Base-by-base conservation (phyloP, 2,797 vertebrate species). In the Novumbra hubbsi region DNA sequence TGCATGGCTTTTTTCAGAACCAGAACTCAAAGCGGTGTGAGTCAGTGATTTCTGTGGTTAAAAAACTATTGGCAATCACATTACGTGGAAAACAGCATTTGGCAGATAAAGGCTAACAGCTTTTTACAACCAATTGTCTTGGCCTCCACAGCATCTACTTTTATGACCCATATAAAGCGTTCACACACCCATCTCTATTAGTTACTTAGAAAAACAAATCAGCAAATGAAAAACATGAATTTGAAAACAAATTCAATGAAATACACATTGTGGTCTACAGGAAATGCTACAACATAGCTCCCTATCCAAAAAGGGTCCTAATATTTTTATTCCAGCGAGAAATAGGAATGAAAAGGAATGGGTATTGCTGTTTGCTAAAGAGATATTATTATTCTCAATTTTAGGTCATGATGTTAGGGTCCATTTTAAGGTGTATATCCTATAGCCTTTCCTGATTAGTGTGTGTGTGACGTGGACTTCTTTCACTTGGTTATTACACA, bases 401-500 rank as follows among this genome's bases (percentile, higher is more conserved):
- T 81, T 76, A 16, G n/a, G 28, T 49, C 45, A 34, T 48, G 21
- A 76, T 81, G 84, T 75, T 64, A 41, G 41, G 27, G 76, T 72
- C 76, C 67, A 7, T 55, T 84, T 88, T 90, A 86, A 90, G 87
- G 85, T 87, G 87, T 80, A 91, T 89, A 90, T 91, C 88, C 87
- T 77, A 82, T 83, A 76, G 89, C 88, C 38, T 84, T 87, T 83
- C 81, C 79, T 77, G 78, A 85, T 85, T 84, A 89, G 85, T 87
- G 90, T 83, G 80, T 83, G 80, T 38, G 71, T 64, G 7, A 30
- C 34, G 16, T 30, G 86, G 87, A 90, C 86, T 84, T 85, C 83
- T 93, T 90, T 90, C 84, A 82, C 86, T 28, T 85, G 89, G 84
- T 92, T 92, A 91, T 92, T 91, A 90, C 84, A 70, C 84, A n/a